These are phyloP conservation scores for Sarcophaga carnaria DNA, from an alignment of 2,888 invertebrate genomes.

Conservation along the genomic window DNA sequence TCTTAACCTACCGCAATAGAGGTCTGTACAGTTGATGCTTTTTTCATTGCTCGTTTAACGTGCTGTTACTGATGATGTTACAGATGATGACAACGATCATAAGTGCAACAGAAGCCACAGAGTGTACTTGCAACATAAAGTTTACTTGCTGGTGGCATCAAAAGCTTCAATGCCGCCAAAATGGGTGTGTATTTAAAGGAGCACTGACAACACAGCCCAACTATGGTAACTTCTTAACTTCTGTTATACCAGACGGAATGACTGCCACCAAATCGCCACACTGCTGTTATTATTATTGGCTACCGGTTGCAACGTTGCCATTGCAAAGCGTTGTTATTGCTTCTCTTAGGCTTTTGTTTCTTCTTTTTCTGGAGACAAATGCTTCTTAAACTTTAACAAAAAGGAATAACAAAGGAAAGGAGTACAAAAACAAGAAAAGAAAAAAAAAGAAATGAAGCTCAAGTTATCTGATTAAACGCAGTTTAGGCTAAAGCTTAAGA, in stretches of 20 bases:
- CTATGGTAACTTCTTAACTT: slow-evolving; percentile 64
- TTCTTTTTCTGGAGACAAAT: slow-evolving; percentile 58
- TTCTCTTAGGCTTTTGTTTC: slow-evolving; percentile 6
- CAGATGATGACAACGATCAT: slow-evolving; percentile 70
- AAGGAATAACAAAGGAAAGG: slow-evolving; percentile 55
- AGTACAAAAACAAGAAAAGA: background rate
- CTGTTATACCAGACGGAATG: slow-evolving; percentile 67
- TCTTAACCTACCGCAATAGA: too few species aligned
- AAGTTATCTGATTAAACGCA: slow-evolving; percentile 74
- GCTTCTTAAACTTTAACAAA: slow-evolving; percentile 58
- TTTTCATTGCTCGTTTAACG: slow-evolving; percentile 41
- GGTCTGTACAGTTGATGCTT: too few species aligned
- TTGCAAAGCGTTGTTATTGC: slow-evolving; percentile 36
- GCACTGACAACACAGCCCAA: slow-evolving; percentile 61
- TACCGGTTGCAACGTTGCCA: slow-evolving; percentile 52
- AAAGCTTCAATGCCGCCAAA: slow-evolving; percentile 64
- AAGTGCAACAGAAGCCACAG: slow-evolving; percentile 69
- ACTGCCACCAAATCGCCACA: slow-evolving; percentile 56
- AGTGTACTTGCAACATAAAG: slow-evolving; percentile 65
- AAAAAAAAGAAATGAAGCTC: slow-evolving; percentile 46
- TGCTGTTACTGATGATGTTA: slow-evolving; percentile 69
- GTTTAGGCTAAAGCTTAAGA: slow-evolving; percentile 67
- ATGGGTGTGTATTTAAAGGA: slow-evolving; percentile 68
- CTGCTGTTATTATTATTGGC: slow-evolving; percentile 55
- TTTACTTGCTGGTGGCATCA: slow-evolving; percentile 66